Evolutionary conservation across 1,140 invertebrate species (phyloP).

Genomic region (Sipha flava): DNA sequence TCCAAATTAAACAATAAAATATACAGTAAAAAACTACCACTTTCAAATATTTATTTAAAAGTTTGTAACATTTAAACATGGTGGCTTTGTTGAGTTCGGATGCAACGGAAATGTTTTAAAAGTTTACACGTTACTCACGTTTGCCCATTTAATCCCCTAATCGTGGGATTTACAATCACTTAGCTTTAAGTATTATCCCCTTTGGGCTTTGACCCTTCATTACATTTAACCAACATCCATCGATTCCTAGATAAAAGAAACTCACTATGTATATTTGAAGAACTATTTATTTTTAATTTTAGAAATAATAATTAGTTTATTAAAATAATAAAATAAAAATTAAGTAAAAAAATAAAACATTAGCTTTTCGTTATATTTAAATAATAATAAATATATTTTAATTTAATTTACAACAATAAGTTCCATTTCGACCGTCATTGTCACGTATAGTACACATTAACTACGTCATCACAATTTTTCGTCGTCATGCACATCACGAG

Average conservation of each 20-base stretch:
- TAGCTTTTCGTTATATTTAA: no score
- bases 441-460: no score
- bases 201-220: neutral
- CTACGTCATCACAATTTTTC: no score
- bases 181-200: neutral
- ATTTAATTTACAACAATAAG: no score
- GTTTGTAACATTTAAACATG: neutral
- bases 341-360: no score
- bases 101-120: neutral
- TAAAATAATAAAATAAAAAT: no score
- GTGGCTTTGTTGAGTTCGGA: neutral
- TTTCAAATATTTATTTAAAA: neutral
- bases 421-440: no score
- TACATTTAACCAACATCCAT: neutral
- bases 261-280: no score
- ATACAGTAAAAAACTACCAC: neutral
- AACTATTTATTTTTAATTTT: no score
- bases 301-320: no score
- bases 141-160: neutral
- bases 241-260: neutral
- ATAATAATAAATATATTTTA: no score
- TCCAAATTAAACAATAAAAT: neutral
- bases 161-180: neutral
- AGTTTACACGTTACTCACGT: neutral
- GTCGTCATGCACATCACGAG: no score